A percentile compares a stretch with the other conserved stretches of the same genome.
phyloP scores from a whole-genome alignment of 2,797 vertebrate species.

The Podargus strigoides region DNA sequence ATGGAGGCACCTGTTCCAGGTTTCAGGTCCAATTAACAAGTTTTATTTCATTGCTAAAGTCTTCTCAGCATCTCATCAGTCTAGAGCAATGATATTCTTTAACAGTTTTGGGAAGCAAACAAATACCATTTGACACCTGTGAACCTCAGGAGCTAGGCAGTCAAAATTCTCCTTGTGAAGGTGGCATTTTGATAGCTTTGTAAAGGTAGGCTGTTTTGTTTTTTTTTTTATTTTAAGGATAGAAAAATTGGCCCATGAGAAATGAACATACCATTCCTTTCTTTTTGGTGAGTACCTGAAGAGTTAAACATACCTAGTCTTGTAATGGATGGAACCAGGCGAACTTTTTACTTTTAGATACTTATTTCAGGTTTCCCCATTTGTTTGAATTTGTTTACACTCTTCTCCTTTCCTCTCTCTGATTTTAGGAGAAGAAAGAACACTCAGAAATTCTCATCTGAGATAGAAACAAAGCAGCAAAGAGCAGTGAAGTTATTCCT shows the following conservation, averaged over 20 bases:
- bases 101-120: background rate
- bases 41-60: background rate
- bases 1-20: background rate
- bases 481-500: background rate
- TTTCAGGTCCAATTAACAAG: background rate
- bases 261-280: background rate
- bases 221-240: background rate
- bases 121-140: background rate
- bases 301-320: background rate
- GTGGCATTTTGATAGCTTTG: background rate
- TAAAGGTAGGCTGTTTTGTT: rapidly evolving
- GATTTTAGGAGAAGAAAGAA: background rate
- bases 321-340: background rate
- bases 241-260: background rate
- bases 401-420: background rate
- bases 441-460: background rate
- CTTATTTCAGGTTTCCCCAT: background rate
- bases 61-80: background rate
- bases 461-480: background rate
- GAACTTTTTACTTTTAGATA: background rate
- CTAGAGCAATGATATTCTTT: background rate
- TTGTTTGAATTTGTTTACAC: background rate
- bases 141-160: background rate
- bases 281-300: background rate
- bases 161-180: background rate